Conservation (phyloP, 2,888 invertebrate genomes). For the Philaethria dido region DNA sequence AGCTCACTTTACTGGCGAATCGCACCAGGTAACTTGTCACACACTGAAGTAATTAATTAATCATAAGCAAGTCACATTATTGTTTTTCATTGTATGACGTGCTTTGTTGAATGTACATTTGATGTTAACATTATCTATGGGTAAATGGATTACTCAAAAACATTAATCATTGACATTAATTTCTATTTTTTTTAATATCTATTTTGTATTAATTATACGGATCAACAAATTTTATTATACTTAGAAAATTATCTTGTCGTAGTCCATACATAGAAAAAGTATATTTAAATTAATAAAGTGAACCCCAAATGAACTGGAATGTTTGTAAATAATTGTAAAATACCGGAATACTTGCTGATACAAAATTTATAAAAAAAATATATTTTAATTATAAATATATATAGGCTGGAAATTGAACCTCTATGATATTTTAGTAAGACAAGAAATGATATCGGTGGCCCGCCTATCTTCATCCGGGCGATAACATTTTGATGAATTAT, state of each 20-base stretch:
- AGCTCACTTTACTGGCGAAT: slow-evolving; percentile 54
- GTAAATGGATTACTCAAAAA: too few species aligned
- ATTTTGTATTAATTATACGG: too few species aligned
- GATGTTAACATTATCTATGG: not conserved
- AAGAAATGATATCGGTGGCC: not conserved
- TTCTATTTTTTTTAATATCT: too few species aligned
- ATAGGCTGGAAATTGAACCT: not conserved
- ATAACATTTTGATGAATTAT: slow-evolving; percentile 3
- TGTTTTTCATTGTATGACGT: slow-evolving; percentile 3
- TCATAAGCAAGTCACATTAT: slow-evolving; percentile 35
- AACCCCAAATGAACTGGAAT: too few species aligned
- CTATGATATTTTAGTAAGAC: not conserved
- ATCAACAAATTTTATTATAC: too few species aligned
- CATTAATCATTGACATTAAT: too few species aligned
- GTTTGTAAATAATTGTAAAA: too few species aligned
- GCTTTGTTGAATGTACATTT: slow-evolving; percentile 8
- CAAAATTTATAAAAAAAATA: too few species aligned
- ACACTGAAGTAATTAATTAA: slow-evolving; percentile 23
- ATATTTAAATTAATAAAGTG: too few species aligned
- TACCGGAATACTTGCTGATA: too few species aligned
- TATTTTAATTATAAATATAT: not conserved
- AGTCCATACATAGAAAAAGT: too few species aligned
- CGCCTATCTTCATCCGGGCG: not conserved
- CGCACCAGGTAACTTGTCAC: slow-evolving; percentile 45
- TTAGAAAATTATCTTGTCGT: too few species aligned